A percentile compares a stretch with the other conserved stretches of the same genome.
These are phyloP conservation scores for Mobula hypostoma DNA, from an alignment of 2,113 vertebrate species.

Conservation along the genomic window DNA sequence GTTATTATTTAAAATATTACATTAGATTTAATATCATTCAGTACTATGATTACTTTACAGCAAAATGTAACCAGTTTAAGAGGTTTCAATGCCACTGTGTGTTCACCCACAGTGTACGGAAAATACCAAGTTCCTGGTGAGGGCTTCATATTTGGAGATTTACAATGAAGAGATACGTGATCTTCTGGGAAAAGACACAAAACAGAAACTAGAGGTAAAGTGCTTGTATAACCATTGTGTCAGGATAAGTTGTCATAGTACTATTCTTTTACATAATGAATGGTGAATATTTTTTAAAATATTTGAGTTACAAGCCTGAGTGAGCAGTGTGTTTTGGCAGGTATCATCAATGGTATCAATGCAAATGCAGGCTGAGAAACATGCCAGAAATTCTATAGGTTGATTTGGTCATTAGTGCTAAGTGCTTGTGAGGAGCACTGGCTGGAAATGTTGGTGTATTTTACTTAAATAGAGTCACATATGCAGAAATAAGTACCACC, in stretches of 20 bases:
- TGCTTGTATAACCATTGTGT: neutral
- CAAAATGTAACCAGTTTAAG: constrained; percentile 31
- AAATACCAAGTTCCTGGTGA: constrained; percentile 75
- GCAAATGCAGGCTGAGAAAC: too few species aligned
- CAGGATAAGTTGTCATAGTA: neutral
- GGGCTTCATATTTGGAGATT: constrained; percentile 81
- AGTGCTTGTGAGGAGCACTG: too few species aligned
- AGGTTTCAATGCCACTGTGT: constrained; percentile 18
- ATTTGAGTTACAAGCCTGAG: neutral
- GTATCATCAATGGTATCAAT: neutral
- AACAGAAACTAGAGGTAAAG: constrained; percentile 79
- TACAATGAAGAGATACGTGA: constrained; percentile 78
- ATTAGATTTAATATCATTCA: constrained; percentile 22
- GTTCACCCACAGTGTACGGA: constrained; percentile 67
- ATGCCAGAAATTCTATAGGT: too few species aligned
- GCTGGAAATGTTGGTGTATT: too few species aligned
- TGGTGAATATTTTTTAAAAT: neutral
- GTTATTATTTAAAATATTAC: neutral
- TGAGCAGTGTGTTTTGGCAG: neutral
- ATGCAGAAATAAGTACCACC: too few species aligned
- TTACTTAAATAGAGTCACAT: too few species aligned
- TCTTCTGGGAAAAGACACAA: constrained; percentile 73
- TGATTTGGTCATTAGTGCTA: too few species aligned
- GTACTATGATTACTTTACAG: constrained; percentile 25
- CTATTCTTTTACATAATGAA: neutral